These are phyloP conservation scores for Tenualosa thibaudeaui DNA, from an alignment of 2,797 vertebrate genomes.

Conservation along the genomic window DNA sequence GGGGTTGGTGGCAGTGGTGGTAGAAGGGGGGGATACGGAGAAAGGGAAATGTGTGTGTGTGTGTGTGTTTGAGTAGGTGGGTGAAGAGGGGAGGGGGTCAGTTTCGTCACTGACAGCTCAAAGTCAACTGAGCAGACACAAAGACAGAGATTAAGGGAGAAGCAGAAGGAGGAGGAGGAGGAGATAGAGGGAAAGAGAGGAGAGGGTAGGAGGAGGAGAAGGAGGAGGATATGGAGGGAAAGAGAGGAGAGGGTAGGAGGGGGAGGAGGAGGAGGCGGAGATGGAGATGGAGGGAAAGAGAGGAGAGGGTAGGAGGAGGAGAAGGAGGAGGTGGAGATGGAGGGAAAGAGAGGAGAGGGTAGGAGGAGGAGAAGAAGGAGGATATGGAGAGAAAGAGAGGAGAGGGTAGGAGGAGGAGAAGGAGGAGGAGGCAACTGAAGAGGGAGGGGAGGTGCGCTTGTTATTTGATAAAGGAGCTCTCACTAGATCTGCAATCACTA, in stretches of 20 bases:
- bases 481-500: background rate
- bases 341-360: background rate
- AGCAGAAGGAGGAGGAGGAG: background rate
- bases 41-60: background rate
- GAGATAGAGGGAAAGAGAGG: background rate
- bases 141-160: background rate
- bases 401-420: background rate
- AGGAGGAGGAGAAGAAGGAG: background rate
- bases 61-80: background rate
- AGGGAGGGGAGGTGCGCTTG: background rate
- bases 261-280: background rate
- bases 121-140: slow-evolving; percentile 21
- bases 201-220: background rate
- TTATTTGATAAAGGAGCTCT: background rate
- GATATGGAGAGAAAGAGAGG: background rate
- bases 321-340: background rate
- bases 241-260: background rate
- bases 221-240: background rate
- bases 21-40: background rate
- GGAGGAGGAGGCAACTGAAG: background rate
- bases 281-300: background rate
- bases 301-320: background rate
- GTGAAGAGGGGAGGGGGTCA: background rate
- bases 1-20: background rate
- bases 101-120: slow-evolving; percentile 1